Percentiles rank a stretch among this genome's conserved stretches.
These are phyloP conservation scores for Lutjanus argentimaculatus DNA, from an alignment of 2,797 vertebrate species.

Conservation along the genomic window DNA sequence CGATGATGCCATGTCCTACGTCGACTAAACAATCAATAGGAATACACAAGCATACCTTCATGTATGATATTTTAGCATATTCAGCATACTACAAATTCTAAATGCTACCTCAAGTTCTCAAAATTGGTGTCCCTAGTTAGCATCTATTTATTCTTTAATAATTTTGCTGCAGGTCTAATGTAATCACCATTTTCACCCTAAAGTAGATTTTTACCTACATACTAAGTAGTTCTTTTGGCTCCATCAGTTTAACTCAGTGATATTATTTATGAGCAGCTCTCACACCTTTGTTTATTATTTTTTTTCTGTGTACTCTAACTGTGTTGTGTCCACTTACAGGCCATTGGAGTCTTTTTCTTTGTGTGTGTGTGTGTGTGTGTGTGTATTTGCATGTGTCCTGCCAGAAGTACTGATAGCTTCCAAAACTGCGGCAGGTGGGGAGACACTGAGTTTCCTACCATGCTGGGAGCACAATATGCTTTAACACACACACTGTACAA, in stretches of 20 bases:
- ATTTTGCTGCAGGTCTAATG: not conserved
- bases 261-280: not conserved
- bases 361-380: no score
- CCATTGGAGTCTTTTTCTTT: not conserved
- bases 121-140: no score
- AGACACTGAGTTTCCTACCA: slow-evolving; percentile 21
- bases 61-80: no score
- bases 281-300: not conserved
- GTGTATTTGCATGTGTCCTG: not conserved
- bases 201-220: no score
- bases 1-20: no score
- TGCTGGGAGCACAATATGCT: slow-evolving; percentile 34
- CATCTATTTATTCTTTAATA: no score
- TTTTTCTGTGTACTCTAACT: not conserved
- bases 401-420: slow-evolving; percentile 2
- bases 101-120: no score
- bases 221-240: not conserved
- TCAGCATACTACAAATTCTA: no score
- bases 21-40: no score
- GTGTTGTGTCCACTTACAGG: not conserved
- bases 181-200: not conserved
- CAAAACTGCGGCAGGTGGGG: slow-evolving; percentile 38
- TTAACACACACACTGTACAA: slow-evolving; percentile 4
- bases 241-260: not conserved
- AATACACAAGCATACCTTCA: no score